Base-by-base conservation (phyloP, 2,888 invertebrate genomes). In the Mythimna loreyi region DNA sequence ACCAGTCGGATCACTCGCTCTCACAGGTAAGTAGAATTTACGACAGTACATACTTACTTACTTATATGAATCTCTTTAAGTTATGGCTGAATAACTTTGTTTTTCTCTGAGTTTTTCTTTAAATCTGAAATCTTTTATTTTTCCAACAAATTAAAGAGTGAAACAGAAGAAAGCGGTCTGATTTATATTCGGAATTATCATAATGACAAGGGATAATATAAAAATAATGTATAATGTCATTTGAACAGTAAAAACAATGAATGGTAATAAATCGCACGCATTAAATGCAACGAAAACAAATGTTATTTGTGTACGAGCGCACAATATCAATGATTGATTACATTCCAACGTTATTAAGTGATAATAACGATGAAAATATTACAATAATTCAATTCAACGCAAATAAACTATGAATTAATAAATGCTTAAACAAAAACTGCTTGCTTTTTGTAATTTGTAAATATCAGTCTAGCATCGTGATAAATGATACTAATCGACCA, bases 401-500 rank as follows among this genome's bases (percentile, higher is more conserved):
- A 70, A 72, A 67, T 76, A 67, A 72, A 72, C 52, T 68, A 62
- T 78, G 80, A 78, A 80, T 80, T 76, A 68, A 78, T 78, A 78
- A 75, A 80, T 72, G 43, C 21, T 72, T 59, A 62, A 71, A 71
- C 47, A 72, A 67, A 75, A 72, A 75, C 49, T 45, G 57, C 45
- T 63, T 59, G 59, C 45, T 53, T 68, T 56, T 49, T 56, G 72
- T 78, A 75, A 76, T 80, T 79, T 75, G 72, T 78, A 63, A 75
- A 75, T 79, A 78, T 78, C 72, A 68, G 75, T 57, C 66, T 79
- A 77, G 79, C 64, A 75, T 73, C 62, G 68, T 80, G 78, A 81
- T 83, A 74, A 82, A 81, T 77, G 76, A 78, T 83, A 76, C 62
- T 83, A 83, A 84, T 80, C 74, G 78, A 64, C 69, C 78, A 67